Conservation (phyloP, 2,888 invertebrate genomes). For the Synanthedon vespiformis region DNA sequence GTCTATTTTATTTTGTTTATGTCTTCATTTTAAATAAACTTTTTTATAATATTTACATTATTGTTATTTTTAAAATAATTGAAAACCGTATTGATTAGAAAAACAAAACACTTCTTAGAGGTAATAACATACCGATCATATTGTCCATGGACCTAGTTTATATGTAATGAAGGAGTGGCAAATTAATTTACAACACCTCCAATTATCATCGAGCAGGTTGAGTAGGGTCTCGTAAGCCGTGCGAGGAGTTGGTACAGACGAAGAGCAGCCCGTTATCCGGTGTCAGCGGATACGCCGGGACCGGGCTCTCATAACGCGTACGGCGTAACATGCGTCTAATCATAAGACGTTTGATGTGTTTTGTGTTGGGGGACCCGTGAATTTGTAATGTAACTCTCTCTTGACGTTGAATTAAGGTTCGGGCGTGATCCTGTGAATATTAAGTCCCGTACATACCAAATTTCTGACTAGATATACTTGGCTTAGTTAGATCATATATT, state of each 20-base stretch:
- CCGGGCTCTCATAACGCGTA: constrained; percentile 17
- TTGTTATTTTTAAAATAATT: too few relatives aligned
- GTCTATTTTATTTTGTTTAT: too few relatives aligned
- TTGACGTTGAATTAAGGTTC: constrained; percentile 3
- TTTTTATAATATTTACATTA: too few relatives aligned
- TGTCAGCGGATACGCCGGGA: constrained; percentile 3
- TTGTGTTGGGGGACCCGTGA: constrained; percentile 9
- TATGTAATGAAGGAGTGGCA: background rate
- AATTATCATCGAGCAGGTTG: background rate
- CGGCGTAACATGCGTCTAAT: constrained; percentile 19
- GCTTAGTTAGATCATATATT: too few relatives aligned
- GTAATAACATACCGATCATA: too few relatives aligned
- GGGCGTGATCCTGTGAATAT: constrained; percentile 12
- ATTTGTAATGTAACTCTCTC: constrained; percentile 10
- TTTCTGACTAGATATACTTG: too few relatives aligned
- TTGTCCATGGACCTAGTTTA: background rate
- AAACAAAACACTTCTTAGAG: too few relatives aligned
- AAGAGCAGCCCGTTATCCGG: constrained; percentile 1
- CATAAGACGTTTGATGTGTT: constrained; percentile 24
- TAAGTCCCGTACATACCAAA: constrained; percentile 5
- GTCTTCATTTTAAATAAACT: too few relatives aligned
- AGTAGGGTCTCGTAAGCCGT: background rate
- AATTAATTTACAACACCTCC: background rate
- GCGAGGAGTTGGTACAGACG: background rate
- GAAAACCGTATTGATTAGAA: too few relatives aligned